phyloP scores from a whole-genome alignment of 2,888 invertebrate species.

The Hermodice carunculata region DNA sequence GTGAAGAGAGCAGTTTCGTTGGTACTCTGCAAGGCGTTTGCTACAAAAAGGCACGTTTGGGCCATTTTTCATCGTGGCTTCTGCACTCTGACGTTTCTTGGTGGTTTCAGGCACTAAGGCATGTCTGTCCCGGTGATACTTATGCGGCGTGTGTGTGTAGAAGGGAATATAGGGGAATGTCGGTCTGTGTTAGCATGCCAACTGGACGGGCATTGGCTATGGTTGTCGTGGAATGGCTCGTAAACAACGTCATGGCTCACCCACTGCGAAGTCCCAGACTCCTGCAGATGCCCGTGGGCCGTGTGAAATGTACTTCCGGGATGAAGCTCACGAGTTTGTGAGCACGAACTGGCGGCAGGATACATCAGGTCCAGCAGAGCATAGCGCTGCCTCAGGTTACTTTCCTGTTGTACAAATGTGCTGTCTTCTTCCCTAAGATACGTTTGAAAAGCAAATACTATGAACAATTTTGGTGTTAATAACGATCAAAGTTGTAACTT shows the following conservation, averaged over 20 bases:
- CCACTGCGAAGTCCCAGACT: no score
- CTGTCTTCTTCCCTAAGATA: slow-evolving; percentile 61
- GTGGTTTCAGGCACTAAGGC: not conserved
- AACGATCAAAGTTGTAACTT: not conserved
- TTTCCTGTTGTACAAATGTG: slow-evolving; percentile 56
- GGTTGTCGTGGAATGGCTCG: slow-evolving; percentile 36
- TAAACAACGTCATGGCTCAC: no score
- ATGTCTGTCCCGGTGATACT: slow-evolving; percentile 50
- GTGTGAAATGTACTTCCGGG: not conserved
- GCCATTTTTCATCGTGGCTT: not conserved
- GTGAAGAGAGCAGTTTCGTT: not conserved
- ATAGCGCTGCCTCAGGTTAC: slow-evolving; percentile 43
- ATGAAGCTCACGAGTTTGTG: slow-evolving; percentile 22
- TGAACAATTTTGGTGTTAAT: not conserved
- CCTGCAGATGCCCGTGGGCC: not conserved
- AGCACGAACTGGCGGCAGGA: not conserved
- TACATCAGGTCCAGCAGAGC: slow-evolving; percentile 49
- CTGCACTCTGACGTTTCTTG: not conserved
- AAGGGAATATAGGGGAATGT: slow-evolving; percentile 60
- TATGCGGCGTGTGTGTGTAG: slow-evolving; percentile 51
- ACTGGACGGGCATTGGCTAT: slow-evolving; percentile 53
- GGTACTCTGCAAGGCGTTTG: not conserved
- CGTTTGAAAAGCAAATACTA: slow-evolving; percentile 3
- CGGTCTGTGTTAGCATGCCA: slow-evolving; percentile 55
- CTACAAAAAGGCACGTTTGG: not conserved